Conservation (phyloP, 2,797 vertebrate genomes). For the Graptemys geographica region DNA sequence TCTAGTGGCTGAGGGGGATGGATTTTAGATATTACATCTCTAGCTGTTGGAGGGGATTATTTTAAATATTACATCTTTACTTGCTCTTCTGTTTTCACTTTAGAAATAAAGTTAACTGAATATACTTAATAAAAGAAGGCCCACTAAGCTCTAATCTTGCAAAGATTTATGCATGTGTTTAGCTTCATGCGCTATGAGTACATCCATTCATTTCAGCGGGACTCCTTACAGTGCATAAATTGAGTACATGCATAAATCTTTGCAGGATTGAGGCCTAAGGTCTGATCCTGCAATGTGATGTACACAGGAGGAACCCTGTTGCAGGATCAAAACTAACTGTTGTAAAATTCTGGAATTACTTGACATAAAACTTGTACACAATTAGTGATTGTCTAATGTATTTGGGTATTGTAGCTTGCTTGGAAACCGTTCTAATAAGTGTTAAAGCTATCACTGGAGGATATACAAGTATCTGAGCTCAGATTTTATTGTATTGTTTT, state of each 20-base stretch:
- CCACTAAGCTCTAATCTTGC: background rate
- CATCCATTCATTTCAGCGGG: too few relatives aligned
- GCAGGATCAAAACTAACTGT: background rate
- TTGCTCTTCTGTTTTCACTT: background rate
- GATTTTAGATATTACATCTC: background rate
- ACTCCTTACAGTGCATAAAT: too few relatives aligned
- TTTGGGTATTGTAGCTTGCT: conserved; percentile 27
- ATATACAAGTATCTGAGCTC: conserved; percentile 44
- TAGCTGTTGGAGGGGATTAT: background rate
- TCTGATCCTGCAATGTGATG: background rate
- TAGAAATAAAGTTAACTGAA: background rate
- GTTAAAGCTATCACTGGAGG: background rate
- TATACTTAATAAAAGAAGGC: background rate
- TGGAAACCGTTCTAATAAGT: conserved; percentile 28
- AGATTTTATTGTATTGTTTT: conserved; percentile 41
- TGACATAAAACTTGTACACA: background rate
- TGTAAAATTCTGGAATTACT: background rate
- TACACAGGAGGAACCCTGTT: background rate
- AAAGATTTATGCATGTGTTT: background rate
- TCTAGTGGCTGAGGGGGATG: background rate
- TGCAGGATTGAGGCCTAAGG: background rate
- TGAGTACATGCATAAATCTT: background rate
- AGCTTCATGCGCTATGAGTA: too few relatives aligned
- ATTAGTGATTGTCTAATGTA: conserved; percentile 18
- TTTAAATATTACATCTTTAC: background rate